Conservation (phyloP, 2,888 invertebrate species). For the Cylindroiulus punctatus region DNA sequence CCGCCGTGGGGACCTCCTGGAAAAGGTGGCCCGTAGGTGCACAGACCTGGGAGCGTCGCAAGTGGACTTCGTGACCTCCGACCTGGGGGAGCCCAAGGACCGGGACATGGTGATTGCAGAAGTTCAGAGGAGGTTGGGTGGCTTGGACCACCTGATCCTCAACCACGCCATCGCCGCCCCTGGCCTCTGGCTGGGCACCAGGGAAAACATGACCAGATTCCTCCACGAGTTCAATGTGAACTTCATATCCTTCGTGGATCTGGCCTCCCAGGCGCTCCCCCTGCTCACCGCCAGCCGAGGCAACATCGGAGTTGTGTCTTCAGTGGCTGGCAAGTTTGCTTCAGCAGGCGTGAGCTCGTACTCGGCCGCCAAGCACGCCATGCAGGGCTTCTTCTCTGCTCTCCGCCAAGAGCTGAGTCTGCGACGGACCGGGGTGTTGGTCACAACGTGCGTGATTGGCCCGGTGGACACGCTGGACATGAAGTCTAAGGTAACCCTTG, state of each 20-base stretch:
- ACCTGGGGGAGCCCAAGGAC: conserved; percentile 42
- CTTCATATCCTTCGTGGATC: conserved; percentile 64
- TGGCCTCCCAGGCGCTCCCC: conserved; percentile 63
- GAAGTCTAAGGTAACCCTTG: background rate
- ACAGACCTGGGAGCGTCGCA: conserved; percentile 28
- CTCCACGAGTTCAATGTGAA: conserved; percentile 62
- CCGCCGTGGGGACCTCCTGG: background rate
- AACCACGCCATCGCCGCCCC: background rate
- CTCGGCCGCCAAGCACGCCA: conserved; percentile 1
- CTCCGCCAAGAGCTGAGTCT: conserved; percentile 43
- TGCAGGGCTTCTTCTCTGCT: conserved; percentile 47
- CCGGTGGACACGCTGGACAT: background rate
- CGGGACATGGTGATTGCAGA: background rate
- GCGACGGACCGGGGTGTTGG: background rate
- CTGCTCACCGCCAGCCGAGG: conserved; percentile 62
- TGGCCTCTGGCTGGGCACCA: conserved; percentile 8
- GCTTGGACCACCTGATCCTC: conserved; percentile 30
- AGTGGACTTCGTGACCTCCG: conserved; percentile 22
- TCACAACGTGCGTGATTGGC: conserved; percentile 46
- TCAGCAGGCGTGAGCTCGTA: background rate
- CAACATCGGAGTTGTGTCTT: conserved; percentile 63
- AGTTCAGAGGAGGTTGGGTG: background rate
- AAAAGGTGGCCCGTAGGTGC: conserved; percentile 39
- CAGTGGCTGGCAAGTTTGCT: conserved; percentile 62
- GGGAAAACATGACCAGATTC: conserved; percentile 17